Evolutionary conservation across 2,888 invertebrate genomes (phyloP), one percentile per base, ranked within the genome.

Genomic region (Cryptocephalus moraei): DNA sequence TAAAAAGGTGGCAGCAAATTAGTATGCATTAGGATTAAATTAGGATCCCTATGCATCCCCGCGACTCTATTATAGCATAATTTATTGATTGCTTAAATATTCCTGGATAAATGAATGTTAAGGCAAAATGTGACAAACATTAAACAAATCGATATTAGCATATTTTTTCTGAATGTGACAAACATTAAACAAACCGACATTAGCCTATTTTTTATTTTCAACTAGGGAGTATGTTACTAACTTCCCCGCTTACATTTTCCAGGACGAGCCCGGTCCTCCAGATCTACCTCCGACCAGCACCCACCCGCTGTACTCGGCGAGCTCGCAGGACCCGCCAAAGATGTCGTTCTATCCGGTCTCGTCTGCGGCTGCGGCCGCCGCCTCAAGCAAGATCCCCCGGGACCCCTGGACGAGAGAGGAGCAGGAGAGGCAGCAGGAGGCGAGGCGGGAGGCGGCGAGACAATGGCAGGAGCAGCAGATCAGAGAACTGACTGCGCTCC

Each of bases 381-480:
- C 42, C 57, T 32, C 46, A 47, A 43, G 12, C 43, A 43, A 43
- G 13, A 14, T 32, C 4, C 75, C 65, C 1, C 75, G 82, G 59
- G 90, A 89, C 75, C 92, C 93, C 1, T 94, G 94, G 94, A 91
- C 92, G 62, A 76, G 92, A 31, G 94, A 94, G 73, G 92, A 92
- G 68, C 82, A 87, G 59, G 94, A 94, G 73, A 55, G 77, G 71
- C 85, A 86, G 63, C 76, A 79, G 59, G 84, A 84, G 57, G 75
- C 82, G 44, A 75, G 86, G 47, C 74, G 86, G 50, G 85, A 86
- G 62, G 85, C 85, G n/a, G 81, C 83, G 2, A 75, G 83, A 33
- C 80, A 82, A 43, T 81, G 81, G 82, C 82, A 93, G 44, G 93
- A 94, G 64, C 86, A 89, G 60, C 90, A 91, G 64, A 93, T 94